These are phyloP conservation scores for Melanogrammus aeglefinus DNA, from an alignment of 2,797 vertebrate genomes.

Conservation along the genomic window DNA sequence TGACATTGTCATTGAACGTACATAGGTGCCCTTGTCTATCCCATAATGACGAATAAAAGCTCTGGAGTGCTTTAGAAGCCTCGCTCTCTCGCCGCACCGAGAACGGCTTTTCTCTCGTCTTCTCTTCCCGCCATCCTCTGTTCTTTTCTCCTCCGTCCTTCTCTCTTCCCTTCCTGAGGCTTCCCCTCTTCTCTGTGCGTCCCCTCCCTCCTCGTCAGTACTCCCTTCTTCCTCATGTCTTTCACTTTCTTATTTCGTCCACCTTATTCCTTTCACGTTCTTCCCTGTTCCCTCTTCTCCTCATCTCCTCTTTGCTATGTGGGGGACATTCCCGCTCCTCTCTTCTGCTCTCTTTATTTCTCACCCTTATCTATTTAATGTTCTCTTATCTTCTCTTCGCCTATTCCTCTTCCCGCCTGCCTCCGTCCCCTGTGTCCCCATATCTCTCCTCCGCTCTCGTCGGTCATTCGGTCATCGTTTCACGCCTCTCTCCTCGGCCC, in stretches of 20 bases:
- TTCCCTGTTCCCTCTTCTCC: neutral
- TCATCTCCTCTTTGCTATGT: neutral
- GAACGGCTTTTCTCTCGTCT: neutral
- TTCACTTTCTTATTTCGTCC: neutral
- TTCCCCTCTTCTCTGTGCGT: neutral
- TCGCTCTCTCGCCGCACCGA: neutral
- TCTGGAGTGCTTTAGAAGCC: conserved; percentile 3
- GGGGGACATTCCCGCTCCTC: neutral
- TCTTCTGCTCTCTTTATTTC: neutral
- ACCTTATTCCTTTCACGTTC: neutral
- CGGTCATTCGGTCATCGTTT: neutral
- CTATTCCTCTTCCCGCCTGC: neutral
- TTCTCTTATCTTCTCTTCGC: neutral
- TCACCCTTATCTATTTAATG: neutral
- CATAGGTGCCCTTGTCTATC: conserved; percentile 39
- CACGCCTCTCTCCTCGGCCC: conserved; percentile 2
- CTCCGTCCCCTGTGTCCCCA: neutral
- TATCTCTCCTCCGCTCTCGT: neutral
- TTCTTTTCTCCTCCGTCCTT: neutral
- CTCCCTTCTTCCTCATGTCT: neutral
- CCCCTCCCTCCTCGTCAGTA: too few relatives aligned
- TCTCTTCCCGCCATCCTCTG: neutral
- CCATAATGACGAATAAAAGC: conserved; percentile 41
- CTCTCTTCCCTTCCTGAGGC: too few relatives aligned
- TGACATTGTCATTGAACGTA: conserved; percentile 42